phyloP scores from a whole-genome alignment of 1,140 invertebrate species.

The Macrotrachela quadricornifera region DNA sequence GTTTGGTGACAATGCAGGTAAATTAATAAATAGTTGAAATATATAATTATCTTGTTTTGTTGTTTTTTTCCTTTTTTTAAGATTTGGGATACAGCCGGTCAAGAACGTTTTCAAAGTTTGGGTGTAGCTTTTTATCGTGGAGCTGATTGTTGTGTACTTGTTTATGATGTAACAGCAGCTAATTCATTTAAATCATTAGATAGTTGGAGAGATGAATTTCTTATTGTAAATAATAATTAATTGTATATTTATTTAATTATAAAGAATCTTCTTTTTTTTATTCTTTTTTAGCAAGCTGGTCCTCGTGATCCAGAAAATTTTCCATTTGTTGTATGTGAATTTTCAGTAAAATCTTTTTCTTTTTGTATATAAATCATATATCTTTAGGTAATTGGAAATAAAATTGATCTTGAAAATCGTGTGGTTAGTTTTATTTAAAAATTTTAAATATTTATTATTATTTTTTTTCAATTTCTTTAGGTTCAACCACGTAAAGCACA shows the following conservation, averaged over 20 bases:
- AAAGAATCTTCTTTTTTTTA: too few relatives aligned
- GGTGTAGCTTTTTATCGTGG: constrained; percentile 97
- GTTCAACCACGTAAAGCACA: constrained; percentile 82
- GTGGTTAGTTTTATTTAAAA: neutral
- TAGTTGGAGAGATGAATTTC: constrained; percentile 95
- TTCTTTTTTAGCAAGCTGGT: constrained; percentile 61
- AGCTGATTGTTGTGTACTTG: constrained; percentile 91
- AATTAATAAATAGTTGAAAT: too few relatives aligned
- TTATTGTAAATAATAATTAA: too few relatives aligned
- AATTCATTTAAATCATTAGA: constrained; percentile 94
- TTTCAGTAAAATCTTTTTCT: too few relatives aligned
- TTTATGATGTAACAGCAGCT: constrained; percentile 88
- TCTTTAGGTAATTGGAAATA: constrained; percentile 98
- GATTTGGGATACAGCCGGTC: constrained; percentile 99
- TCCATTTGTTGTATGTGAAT: constrained; percentile 93
- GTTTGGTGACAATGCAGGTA: constrained; percentile 94
- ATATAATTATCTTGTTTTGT: neutral
- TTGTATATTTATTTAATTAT: too few relatives aligned
- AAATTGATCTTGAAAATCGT: constrained; percentile 87
- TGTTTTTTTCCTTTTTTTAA: constrained; percentile 19
- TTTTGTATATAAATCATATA: too few relatives aligned
- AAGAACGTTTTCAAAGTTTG: constrained; percentile 70
- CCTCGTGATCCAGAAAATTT: constrained; percentile 95
- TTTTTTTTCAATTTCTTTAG: constrained; percentile 28
- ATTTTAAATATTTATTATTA: neutral